Conservation (phyloP, 2,113 vertebrate species). For the Podarcis cretensis region DNA sequence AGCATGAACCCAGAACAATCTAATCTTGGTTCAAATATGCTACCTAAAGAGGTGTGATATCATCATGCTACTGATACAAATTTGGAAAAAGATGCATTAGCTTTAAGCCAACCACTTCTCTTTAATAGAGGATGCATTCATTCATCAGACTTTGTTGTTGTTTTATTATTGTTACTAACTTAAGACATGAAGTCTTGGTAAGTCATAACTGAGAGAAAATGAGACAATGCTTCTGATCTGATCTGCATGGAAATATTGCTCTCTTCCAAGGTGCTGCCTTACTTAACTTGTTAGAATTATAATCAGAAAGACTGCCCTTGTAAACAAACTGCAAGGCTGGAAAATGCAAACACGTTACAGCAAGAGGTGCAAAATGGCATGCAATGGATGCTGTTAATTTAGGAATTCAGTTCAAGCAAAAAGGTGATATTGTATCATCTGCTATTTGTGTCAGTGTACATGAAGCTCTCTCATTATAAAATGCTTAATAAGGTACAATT, state of each 20-base stretch:
- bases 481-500: not conserved
- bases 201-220: not conserved
- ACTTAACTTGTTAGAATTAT: not conserved
- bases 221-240: not conserved
- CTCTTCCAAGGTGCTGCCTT: not conserved
- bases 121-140: not conserved
- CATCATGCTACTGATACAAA: not conserved
- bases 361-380: not conserved
- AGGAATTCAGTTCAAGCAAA: not conserved
- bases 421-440: not conserved
- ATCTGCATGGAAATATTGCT: not conserved
- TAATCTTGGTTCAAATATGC: slow-evolving; percentile 6
- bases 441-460: not conserved
- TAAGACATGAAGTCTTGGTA: not conserved
- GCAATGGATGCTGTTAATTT: not conserved
- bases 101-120: not conserved
- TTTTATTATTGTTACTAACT: not conserved
- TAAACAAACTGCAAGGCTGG: not conserved
- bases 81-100: not conserved
- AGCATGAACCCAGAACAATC: not conserved
- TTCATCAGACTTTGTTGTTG: not conserved
- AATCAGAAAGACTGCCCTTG: not conserved
- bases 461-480: not conserved
- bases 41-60: not conserved
- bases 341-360: not conserved